Evolutionary conservation across 1,140 invertebrate genomes (phyloP).

Genomic region (Cotesia vestalis): DNA sequence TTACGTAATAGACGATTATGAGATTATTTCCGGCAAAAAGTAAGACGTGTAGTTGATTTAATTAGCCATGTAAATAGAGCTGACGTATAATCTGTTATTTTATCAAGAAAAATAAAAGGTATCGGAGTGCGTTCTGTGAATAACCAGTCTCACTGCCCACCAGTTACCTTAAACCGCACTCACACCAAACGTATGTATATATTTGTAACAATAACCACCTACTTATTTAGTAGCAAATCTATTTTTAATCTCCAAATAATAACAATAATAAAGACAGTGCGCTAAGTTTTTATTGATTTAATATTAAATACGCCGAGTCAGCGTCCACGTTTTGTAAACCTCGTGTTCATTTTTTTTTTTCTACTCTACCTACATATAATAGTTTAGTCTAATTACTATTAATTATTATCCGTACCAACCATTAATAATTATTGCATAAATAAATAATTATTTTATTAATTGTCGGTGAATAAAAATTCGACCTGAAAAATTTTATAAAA

Average conservation of each 20-base stretch:
- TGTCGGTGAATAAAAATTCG: too few relatives aligned
- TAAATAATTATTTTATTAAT: background rate
- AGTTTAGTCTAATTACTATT: too few relatives aligned
- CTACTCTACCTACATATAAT: too few relatives aligned
- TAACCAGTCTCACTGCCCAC: too few relatives aligned
- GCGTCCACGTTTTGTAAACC: constrained; percentile 38
- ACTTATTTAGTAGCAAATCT: too few relatives aligned
- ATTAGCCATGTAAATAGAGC: constrained; percentile 23
- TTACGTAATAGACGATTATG: constrained; percentile 53
- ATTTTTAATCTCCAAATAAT: too few relatives aligned
- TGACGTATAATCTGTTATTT: constrained; percentile 13
- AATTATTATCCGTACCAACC: too few relatives aligned
- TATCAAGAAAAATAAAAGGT: constrained; percentile 1
- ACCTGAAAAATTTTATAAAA: too few relatives aligned
- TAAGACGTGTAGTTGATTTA: constrained; percentile 27
- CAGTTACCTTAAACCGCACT: background rate
- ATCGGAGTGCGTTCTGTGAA: constrained; percentile 34
- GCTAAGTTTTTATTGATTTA: background rate
- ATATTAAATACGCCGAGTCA: constrained; percentile 50
- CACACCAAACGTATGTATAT: constrained; percentile 11
- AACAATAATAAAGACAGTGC: too few relatives aligned
- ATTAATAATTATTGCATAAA: background rate
- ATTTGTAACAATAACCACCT: too few relatives aligned
- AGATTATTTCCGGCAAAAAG: constrained; percentile 28
- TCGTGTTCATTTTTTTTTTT: constrained; percentile 30